Evolutionary conservation across 2,888 invertebrate species (phyloP), one percentile per base, ranked within the genome.

Genomic region (Dryomyza anilis): DNA sequence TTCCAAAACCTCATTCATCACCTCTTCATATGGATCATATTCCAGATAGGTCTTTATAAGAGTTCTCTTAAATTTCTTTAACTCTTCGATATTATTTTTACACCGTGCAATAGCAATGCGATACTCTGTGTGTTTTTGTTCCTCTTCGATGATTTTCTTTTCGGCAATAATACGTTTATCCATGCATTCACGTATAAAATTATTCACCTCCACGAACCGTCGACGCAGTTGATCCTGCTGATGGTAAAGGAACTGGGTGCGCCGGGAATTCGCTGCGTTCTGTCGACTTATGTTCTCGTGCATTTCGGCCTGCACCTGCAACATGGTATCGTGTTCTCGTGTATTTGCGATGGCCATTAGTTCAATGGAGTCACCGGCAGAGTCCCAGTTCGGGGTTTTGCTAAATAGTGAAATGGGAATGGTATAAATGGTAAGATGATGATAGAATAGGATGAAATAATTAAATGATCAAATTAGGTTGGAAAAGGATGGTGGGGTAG

Each of bases 321-420:
- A 30, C 79, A 81, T 80, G 4, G 78, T 75, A 1, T 73, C 71
- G 66, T 81, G 72, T 65, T 83, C 81, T 0, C 81, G 76, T 29
- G 78, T 73, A 76, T 80, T 83, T 65, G 76, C 74, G 53, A 83
- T 78, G 29, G 77, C 76, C 4, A 80, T 69, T 59, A 82, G 70
- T 68, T 83, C 82, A 29, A 83, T 73, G 2, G 79, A 78, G 57
- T 82, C 81, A 0, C 80, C 79, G 1, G 81, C 74, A 2, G 78
- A 76, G 65, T 83, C 83, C 83, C 81, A 83, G 52, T 79, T 79
- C 2, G 83, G 82, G 1, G 81, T 76, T 45, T 82, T 83, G 0
- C 83, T 83, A n/a, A 3, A n/a, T n/a, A n/a, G n/a, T n/a, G n/a
- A n/a, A n/a, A n/a, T n/a, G n/a, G n/a, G n/a, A n/a, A n/a, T n/a